These are phyloP conservation scores for Sus cebifrons DNA, from an alignment of 2,797 vertebrate species.

Conservation along the genomic window DNA sequence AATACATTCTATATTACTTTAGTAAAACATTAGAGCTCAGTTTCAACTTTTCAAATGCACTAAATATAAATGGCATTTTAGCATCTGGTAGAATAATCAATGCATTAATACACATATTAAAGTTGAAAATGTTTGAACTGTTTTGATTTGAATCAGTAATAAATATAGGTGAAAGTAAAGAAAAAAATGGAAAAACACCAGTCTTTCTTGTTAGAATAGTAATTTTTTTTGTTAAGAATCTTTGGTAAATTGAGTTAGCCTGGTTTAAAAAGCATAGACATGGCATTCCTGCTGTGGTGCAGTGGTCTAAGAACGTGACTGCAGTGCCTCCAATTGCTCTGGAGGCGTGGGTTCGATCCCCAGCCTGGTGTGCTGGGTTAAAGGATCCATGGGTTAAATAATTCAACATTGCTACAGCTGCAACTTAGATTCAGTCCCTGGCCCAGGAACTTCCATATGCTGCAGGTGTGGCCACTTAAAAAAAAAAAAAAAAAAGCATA, in stretches of 20 bases:
- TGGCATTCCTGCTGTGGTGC: no score
- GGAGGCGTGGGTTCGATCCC: no score
- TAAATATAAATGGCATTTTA: constrained; percentile 50
- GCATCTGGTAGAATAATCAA: background rate
- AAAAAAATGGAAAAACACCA: background rate
- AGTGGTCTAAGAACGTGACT: no score
- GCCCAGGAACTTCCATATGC: no score
- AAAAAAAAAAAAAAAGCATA: background rate
- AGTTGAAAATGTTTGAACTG: constrained; percentile 46
- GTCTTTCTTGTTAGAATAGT: background rate
- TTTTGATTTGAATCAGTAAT: background rate
- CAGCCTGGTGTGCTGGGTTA: no score
- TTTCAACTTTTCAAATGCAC: constrained; percentile 39
- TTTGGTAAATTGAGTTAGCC: background rate
- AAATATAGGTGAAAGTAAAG: background rate
- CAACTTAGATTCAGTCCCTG: no score
- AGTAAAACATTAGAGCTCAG: constrained; percentile 15
- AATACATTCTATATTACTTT: constrained; percentile 9
- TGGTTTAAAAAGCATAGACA: background rate
- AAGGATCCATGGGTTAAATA: no score
- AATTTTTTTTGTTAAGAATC: background rate
- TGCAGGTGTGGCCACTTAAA: no score
- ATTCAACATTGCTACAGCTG: no score
- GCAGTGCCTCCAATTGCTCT: no score
- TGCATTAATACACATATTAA: background rate